Percentiles rank a stretch among this genome's conserved stretches.
Conservation (phyloP, 2,888 invertebrate genomes). For the Bruchidius siliquastri region DNA sequence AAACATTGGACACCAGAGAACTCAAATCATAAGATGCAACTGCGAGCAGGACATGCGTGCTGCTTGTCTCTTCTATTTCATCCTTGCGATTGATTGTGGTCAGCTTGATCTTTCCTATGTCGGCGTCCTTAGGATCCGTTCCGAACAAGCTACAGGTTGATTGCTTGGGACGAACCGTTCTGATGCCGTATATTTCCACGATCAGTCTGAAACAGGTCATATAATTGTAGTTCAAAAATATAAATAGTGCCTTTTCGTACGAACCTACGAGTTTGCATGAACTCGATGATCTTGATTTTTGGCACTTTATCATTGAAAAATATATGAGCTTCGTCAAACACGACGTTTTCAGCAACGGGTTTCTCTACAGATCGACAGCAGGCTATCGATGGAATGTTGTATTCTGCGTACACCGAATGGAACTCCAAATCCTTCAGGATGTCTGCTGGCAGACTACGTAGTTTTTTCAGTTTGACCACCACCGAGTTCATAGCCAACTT, state of each 20-base stretch:
- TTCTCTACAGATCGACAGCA: conserved; percentile 19
- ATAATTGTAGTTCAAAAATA: too few relatives aligned
- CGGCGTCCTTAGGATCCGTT: conserved; percentile 10
- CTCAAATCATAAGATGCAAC: conserved; percentile 28
- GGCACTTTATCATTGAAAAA: conserved; percentile 24
- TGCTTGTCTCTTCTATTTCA: not conserved
- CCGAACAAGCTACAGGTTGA: conserved; percentile 12
- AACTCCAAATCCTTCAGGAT: conserved; percentile 17
- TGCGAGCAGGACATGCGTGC: conserved; percentile 17
- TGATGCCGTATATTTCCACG: conserved; percentile 21
- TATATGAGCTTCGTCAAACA: conserved; percentile 27
- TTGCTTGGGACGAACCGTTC: conserved; percentile 1
- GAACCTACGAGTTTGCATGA: conserved; percentile 22
- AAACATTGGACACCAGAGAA: conserved; percentile 27
- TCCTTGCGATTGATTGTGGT: not conserved
- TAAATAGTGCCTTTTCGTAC: not conserved
- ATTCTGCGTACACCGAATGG: conserved; percentile 13
- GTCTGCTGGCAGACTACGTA: conserved; percentile 26
- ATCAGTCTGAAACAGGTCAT: not conserved
- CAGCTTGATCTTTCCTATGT: conserved; percentile 9
- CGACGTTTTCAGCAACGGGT: conserved; percentile 18
- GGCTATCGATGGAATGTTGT: conserved; percentile 24
- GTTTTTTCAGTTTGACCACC: conserved; percentile 27
- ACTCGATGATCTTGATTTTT: conserved; percentile 28
- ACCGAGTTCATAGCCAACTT: conserved; percentile 29